Base-by-base conservation (phyloP, 1,140 invertebrate species). In the Drosophila pandora region DNA sequence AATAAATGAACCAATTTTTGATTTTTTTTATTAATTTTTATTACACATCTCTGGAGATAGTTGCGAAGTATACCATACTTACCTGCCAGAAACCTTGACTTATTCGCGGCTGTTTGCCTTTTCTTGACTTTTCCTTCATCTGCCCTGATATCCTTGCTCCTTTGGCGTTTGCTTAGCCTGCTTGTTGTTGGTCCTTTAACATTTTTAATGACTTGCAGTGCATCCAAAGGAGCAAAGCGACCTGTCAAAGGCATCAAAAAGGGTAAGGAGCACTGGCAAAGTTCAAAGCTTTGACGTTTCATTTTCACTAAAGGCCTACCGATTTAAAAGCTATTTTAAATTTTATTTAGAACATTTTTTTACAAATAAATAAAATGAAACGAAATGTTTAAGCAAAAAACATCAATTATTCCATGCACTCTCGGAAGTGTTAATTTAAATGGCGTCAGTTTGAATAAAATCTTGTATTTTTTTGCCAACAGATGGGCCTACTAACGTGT, bases 181-280 rank as follows among this genome's bases (percentile, higher is more conserved):
- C 2, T 75, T 75, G 71, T 75, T 75, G 37, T 53, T 54, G 48
- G 9, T 23, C 30, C 50, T 53, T 78, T 57, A 64, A 64, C 65
- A 68, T 68, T 79, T 78, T 78, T 79, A 78, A 79, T 79, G 76
- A 78, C 75, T 79, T 79, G 47, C 67, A 53, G 48, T 37, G 52
- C 53, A 72, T 58, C 53, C 68, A 39, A 10, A n/a, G 21, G 23
- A 28, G 63, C 17, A 47, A 47, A 17, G 63, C 10, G 8, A 23
- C 49, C 52, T 69, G 52, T 57, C 64, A 69, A 69, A 69, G 65
- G 50, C 25, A 37, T 68, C 17, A 39, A 49, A 49, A 13, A 22
- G 25, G 8, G 22, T 2, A 21, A 9, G 3, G 52, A 4, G 22
- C 13, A 9, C 17, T 10, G 13, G 28, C 28, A 47, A 28, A 9